Evolutionary conservation across 1,140 invertebrate genomes (phyloP), one percentile per base, ranked within the genome.

Genomic region (Drosophila ironensis): DNA sequence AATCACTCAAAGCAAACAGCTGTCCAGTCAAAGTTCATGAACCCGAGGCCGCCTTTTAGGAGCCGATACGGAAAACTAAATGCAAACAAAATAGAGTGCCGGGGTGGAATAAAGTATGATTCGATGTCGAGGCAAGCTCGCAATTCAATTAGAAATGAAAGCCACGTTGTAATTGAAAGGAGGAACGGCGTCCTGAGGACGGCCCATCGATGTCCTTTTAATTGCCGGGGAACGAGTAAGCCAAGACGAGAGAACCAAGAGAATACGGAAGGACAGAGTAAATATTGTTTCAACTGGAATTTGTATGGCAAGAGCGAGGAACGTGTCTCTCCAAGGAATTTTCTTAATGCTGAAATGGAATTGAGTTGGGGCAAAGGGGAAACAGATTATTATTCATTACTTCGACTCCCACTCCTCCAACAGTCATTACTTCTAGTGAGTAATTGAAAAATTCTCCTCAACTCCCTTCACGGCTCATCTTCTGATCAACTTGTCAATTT

Each of bases 141-240:
- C 78, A 64, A 84, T 84, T 84, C 78, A 84, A 84, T 84, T 84
- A 84, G 80, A 86, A 84, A 56, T 70, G 73, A 86, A 84, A 84
- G 80, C 80, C 80, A 84, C 87, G 86, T 84, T 80, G 87, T 84
- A 84, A 84, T 84, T 84, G 80, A 84, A 84, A 86, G 53, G 9
- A 40, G 68, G 56, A 12, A 50, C 67, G 45, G 48, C 22, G n/a
- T 20, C 12, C 16, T 22, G 37, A 7, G 11, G 12, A 3, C 25
- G 2, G 12, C 28, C 33, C 33, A 5, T 33, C 3, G 27, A 45
- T 45, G 61, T 48, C 64, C 59, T 70, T 70, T 52, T 44, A 70
- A 70, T 11, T 46, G 2, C 28, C 6, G 22, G n/a, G 27, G 33
- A 20, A n/a, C n/a, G n/a, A n/a, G n/a, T n/a, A n/a, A n/a, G n/a